Evolutionary conservation across 2,113 vertebrate species (phyloP).

Genomic region (Melanotaenia duboulayi): DNA sequence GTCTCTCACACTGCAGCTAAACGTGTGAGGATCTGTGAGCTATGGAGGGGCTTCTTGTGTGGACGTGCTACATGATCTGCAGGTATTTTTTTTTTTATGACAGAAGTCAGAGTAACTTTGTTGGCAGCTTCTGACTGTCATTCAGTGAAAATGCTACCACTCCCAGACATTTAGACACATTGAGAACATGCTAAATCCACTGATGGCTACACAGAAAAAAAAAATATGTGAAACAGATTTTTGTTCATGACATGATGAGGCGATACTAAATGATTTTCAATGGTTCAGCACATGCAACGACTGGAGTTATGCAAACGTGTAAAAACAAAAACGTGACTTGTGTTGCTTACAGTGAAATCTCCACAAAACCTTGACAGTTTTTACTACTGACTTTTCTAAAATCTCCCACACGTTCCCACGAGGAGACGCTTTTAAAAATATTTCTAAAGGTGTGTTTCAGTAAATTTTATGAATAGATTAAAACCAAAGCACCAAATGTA

Average conservation of each 20-base stretch:
- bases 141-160: constrained; percentile 47
- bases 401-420: neutral
- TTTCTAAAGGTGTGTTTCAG: neutral
- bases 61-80: constrained; percentile 28
- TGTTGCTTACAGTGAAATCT: constrained; percentile 46
- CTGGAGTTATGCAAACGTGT: constrained; percentile 58
- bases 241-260: constrained; percentile 70
- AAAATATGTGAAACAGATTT: constrained; percentile 53
- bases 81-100: constrained; percentile 5
- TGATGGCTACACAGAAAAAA: constrained; percentile 59
- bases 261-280: constrained; percentile 54
- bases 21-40: constrained; percentile 32
- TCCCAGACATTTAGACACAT: constrained; percentile 41
- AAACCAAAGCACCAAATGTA: constrained; percentile 4
- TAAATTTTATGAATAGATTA: constrained; percentile 10
- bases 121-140: constrained; percentile 44
- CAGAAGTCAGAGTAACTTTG: constrained; percentile 18
- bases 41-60: constrained; percentile 44
- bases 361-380: constrained; percentile 6
- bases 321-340: constrained; percentile 46
- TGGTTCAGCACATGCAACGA: constrained; percentile 71
- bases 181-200: constrained; percentile 46
- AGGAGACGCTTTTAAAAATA: neutral
- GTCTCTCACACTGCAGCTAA: constrained; percentile 38
- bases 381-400: neutral